These are phyloP conservation scores for Spicauda simplicius DNA, from an alignment of 2,888 invertebrate genomes.

Conservation along the genomic window DNA sequence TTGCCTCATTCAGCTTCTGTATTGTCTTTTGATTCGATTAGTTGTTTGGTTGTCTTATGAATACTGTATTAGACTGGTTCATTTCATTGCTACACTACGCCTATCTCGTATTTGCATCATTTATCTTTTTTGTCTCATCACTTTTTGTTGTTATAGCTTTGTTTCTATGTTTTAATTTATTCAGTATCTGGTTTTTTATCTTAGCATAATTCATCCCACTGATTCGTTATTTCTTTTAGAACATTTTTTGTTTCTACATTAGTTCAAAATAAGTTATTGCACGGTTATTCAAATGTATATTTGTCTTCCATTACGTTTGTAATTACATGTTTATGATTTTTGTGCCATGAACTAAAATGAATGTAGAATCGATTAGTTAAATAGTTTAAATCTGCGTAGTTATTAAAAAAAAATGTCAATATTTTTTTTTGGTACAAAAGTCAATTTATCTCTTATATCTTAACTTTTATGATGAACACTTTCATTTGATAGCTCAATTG, in stretches of 20 bases:
- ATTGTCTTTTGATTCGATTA: background rate
- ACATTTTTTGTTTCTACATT: constrained; percentile 14
- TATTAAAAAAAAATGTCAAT: too few relatives aligned
- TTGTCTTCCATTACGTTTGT: background rate
- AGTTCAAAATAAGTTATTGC: constrained; percentile 17
- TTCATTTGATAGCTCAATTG: too few relatives aligned
- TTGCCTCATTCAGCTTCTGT: background rate
- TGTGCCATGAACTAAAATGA: too few relatives aligned
- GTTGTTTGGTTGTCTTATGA: background rate
- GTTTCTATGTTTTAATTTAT: background rate
- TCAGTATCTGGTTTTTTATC: background rate
- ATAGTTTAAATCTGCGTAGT: too few relatives aligned
- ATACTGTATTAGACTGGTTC: background rate
- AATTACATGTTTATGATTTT: background rate
- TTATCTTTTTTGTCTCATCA: background rate
- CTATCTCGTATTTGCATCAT: background rate
- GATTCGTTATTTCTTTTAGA: background rate
- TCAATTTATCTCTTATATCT: too few relatives aligned
- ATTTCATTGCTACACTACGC: background rate
- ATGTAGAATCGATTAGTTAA: too few relatives aligned
- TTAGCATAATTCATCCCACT: constrained; percentile 13
- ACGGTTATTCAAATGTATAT: constrained; percentile 6
- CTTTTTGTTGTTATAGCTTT: background rate
- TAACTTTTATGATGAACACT: too few relatives aligned
- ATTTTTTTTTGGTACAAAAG: too few relatives aligned